Percentiles rank a stretch among this genome's conserved stretches.
These are phyloP conservation scores for Teleogryllus occipitalis DNA, from an alignment of 1,140 invertebrate genomes.

Conservation along the genomic window DNA sequence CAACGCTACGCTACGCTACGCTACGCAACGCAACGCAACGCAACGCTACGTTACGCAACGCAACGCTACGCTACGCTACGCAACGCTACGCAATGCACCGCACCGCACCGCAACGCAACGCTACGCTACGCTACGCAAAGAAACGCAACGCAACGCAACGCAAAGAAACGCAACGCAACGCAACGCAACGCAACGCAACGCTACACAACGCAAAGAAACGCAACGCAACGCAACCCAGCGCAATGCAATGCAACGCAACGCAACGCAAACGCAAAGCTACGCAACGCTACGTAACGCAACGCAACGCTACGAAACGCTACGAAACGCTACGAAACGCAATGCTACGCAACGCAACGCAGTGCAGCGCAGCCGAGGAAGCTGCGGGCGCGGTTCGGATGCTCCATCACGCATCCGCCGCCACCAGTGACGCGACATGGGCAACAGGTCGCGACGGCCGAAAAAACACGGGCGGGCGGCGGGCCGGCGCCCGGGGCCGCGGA, in stretches of 20 bases:
- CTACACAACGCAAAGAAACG: neutral
- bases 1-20: neutral
- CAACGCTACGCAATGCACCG: neutral
- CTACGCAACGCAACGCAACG: slow-evolving; percentile 7
- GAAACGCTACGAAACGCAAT: too few relatives aligned
- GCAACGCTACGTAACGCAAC: neutral
- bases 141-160: slow-evolving; percentile 1
- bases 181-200: slow-evolving; percentile 11
- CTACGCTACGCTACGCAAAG: neutral
- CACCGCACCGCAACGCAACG: neutral
- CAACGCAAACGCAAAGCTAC: neutral
- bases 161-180: slow-evolving; percentile 6
- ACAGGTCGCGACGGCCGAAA: too few relatives aligned
- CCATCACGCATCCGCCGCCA: too few relatives aligned
- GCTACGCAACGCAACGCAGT: too few relatives aligned
- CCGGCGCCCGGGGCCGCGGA: too few relatives aligned
- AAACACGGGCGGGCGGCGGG: too few relatives aligned
- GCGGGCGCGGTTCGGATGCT: too few relatives aligned
- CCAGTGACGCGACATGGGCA: too few relatives aligned
- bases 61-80: too few relatives aligned
- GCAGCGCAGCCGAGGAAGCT: too few relatives aligned
- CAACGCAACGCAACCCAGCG: slow-evolving; percentile 8
- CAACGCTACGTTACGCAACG: neutral
- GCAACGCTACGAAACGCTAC: too few relatives aligned
- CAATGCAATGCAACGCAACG: slow-evolving; percentile 10